phyloP scores from a whole-genome alignment of 2,888 invertebrate species.

The Psylliodes chrysocephalus region DNA sequence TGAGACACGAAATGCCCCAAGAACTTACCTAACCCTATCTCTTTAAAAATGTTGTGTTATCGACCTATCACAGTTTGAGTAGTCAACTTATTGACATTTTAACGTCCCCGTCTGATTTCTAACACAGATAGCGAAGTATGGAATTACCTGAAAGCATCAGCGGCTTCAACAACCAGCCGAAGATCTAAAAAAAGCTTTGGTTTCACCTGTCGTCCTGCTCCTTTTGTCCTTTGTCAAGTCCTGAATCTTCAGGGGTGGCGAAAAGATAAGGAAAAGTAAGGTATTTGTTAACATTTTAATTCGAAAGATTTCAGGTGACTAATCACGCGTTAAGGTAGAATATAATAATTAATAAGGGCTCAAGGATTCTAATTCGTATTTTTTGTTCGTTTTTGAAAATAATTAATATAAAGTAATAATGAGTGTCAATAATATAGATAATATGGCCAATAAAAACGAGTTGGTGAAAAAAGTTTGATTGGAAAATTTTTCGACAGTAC shows the following conservation, averaged over 20 bases:
- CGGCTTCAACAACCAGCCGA: constrained; percentile 38
- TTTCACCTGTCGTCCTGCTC: constrained; percentile 58
- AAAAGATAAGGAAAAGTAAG: background rate
- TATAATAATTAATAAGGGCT: too few species aligned
- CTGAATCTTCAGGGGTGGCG: constrained; percentile 29
- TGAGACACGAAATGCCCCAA: background rate
- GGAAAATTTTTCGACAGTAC: too few species aligned
- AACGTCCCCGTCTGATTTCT: constrained; percentile 61
- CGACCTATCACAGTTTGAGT: constrained; percentile 42
- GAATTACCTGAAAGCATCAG: constrained; percentile 59
- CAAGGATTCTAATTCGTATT: too few species aligned
- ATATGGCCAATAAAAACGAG: too few species aligned
- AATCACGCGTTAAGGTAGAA: too few species aligned
- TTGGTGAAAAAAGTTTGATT: too few species aligned
- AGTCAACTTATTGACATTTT: constrained; percentile 64
- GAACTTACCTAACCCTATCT: constrained; percentile 17
- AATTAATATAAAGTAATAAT: too few species aligned
- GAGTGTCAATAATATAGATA: too few species aligned
- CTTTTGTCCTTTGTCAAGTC: constrained; percentile 54
- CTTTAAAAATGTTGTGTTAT: constrained; percentile 36
- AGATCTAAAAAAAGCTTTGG: constrained; percentile 59
- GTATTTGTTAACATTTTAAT: too few species aligned
- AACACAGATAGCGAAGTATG: constrained; percentile 63
- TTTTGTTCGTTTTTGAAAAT: too few species aligned
- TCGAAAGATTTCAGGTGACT: too few species aligned